These are phyloP conservation scores for Pemphredon lugubris DNA, from an alignment of 2,888 invertebrate species.

Conservation along the genomic window DNA sequence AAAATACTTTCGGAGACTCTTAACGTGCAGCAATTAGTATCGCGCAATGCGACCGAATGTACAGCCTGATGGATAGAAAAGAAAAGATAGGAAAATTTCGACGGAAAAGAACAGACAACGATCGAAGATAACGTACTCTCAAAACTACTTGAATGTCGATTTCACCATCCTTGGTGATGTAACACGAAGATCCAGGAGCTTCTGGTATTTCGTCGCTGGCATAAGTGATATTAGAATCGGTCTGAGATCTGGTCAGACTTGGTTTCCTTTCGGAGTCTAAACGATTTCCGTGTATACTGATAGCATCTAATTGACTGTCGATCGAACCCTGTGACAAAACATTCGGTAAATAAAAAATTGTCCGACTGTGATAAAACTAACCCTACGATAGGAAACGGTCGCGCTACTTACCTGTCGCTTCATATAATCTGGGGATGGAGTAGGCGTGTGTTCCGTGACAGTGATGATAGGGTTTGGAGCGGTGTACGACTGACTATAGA, in stretches of 20 bases:
- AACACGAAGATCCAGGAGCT: slow-evolving; percentile 93
- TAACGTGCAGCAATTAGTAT: slow-evolving; percentile 91
- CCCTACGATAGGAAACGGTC: neutral
- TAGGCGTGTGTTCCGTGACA: slow-evolving; percentile 97
- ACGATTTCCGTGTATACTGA: slow-evolving; percentile 82
- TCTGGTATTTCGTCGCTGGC: slow-evolving; percentile 93
- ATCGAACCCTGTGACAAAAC: slow-evolving; percentile 86
- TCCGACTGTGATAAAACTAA: neutral
- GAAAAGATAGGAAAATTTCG: neutral
- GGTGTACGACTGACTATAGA: slow-evolving; percentile 83
- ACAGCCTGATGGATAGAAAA: slow-evolving; percentile 89
- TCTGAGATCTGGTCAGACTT: slow-evolving; percentile 91
- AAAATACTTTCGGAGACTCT: slow-evolving; percentile 96
- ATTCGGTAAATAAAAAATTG: neutral
- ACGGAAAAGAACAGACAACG: slow-evolving; percentile 6
- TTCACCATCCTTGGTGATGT: slow-evolving; percentile 97
- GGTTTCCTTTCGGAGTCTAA: slow-evolving; percentile 86
- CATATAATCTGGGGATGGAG: slow-evolving; percentile 93
- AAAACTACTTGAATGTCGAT: slow-evolving; percentile 94
- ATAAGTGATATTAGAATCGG: slow-evolving; percentile 95
- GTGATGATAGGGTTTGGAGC: slow-evolving; percentile 97
- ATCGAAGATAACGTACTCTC: slow-evolving; percentile 83
- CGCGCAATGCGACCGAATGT: slow-evolving; percentile 92
- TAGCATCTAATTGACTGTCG: slow-evolving; percentile 91
- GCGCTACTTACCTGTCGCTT: slow-evolving; percentile 86